These are phyloP conservation scores for Zaprionus davidi DNA, from an alignment of 1,140 invertebrate genomes.

Conservation along the genomic window DNA sequence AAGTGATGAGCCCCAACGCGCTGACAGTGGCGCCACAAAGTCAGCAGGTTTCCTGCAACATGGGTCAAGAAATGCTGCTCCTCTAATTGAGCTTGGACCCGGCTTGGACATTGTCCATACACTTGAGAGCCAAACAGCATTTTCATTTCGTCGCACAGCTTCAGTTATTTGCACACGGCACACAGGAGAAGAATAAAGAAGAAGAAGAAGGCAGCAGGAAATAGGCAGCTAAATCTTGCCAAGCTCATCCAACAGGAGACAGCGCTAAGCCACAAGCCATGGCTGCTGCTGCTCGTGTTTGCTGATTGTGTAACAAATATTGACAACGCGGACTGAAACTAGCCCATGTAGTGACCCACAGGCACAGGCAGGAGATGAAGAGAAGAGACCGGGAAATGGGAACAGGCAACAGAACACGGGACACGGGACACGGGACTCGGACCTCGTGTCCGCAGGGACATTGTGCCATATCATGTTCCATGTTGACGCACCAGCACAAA, in stretches of 20 bases:
- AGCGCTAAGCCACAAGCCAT: conserved; percentile 6
- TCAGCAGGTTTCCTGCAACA: conserved; percentile 3
- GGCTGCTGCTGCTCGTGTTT: conserved; percentile 57
- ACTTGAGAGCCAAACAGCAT: conserved; percentile 10
- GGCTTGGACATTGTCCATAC: not conserved
- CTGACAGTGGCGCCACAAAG: conserved; percentile 18
- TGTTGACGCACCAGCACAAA: conserved; percentile 80
- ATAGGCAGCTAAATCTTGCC: conserved; percentile 6
- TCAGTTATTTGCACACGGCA: conserved; percentile 31
- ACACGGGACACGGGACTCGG: conserved; percentile 2
- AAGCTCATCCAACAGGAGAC: not conserved
- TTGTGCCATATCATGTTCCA: conserved; percentile 76
- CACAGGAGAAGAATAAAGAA: not conserved
- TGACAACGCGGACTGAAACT: conserved; percentile 52
- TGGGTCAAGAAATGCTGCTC: not conserved
- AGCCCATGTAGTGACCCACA: conserved; percentile 11
- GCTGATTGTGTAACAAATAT: conserved; percentile 79
- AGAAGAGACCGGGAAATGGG: not conserved
- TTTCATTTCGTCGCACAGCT: conserved; percentile 23
- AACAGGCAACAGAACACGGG: not conserved
- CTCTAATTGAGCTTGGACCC: conserved; percentile 52
- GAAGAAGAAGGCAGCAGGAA: no score
- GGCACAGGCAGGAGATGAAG: not conserved
- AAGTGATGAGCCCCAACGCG: not conserved
- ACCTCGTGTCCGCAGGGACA: conserved; percentile 52